Conservation (phyloP, 2,888 invertebrate species). For the Agapetus fuscipes region DNA sequence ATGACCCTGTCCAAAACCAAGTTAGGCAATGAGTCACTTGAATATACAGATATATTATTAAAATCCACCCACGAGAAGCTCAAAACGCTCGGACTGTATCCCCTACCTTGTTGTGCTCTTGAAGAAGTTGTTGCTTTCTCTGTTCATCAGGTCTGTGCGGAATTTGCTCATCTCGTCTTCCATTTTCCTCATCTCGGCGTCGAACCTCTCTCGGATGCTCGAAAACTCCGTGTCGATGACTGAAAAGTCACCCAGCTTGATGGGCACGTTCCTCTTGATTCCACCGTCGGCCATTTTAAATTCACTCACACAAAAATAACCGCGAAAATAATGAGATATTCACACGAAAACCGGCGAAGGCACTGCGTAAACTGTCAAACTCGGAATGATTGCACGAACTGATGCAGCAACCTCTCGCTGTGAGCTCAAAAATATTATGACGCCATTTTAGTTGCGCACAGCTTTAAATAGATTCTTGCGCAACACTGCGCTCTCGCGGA, state of each 20-base stretch:
- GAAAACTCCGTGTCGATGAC: conserved; percentile 95
- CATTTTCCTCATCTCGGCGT: conserved; percentile 96
- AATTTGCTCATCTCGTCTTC: conserved; percentile 97
- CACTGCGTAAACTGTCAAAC: too few species aligned
- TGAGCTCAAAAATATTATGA: conserved; percentile 34
- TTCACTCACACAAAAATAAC: conserved; percentile 13
- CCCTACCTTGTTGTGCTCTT: conserved; percentile 78
- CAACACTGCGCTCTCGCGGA: too few species aligned
- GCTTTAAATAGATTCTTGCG: conserved; percentile 50
- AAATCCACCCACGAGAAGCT: too few species aligned
- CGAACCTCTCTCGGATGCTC: conserved; percentile 90
- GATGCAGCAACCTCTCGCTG: too few species aligned
- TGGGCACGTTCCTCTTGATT: conserved; percentile 83
- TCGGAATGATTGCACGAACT: too few species aligned
- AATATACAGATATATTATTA: too few species aligned
- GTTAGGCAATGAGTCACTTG: too few species aligned
- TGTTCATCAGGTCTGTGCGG: conserved; percentile 85
- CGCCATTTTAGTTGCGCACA: too few species aligned
- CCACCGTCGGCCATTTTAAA: conserved; percentile 70
- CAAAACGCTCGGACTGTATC: too few species aligned
- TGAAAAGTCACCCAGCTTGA: conserved; percentile 88
- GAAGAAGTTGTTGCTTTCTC: conserved; percentile 86
- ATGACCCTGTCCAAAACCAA: too few species aligned
- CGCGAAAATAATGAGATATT: conserved; percentile 1
- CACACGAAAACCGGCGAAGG: conserved; percentile 2